Evolutionary conservation across 2,888 invertebrate genomes (phyloP).

Genomic region (Idaea biselata): DNA sequence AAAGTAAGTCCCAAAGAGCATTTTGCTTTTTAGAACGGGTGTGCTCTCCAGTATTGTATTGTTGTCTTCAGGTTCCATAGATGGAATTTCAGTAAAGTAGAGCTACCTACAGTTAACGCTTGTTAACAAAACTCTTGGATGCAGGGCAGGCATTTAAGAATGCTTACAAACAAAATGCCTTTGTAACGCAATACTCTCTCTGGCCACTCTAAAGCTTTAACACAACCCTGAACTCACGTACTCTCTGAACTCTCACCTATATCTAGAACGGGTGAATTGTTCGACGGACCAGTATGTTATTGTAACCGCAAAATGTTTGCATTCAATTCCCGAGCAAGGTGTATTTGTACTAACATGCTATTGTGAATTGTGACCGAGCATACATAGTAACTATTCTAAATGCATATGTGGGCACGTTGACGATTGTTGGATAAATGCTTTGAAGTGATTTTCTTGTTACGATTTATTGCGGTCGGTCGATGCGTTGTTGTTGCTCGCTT

Average conservation of each 20-base stretch:
- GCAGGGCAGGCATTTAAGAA: neutral
- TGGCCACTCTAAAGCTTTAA: neutral
- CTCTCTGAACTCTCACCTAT: neutral
- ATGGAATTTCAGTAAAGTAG: neutral
- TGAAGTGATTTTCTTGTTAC: no score
- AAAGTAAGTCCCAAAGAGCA: neutral
- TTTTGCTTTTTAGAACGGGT: neutral
- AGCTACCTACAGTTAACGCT: neutral
- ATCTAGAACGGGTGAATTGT: constrained; percentile 3
- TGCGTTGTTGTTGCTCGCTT: neutral
- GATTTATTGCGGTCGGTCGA: no score
- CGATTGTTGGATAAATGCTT: neutral
- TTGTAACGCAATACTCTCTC: neutral
- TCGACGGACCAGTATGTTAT: constrained; percentile 39
- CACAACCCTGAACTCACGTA: neutral
- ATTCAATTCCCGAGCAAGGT: constrained; percentile 39
- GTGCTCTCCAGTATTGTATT: neutral
- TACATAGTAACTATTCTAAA: neutral
- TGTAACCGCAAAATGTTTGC: constrained; percentile 53
- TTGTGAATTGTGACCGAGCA: no score
- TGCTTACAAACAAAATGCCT: neutral
- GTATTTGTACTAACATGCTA: constrained; percentile 25
- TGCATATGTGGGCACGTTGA: neutral
- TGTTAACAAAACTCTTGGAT: neutral
- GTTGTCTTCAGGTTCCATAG: no score